A percentile compares a stretch with the other conserved stretches of the same genome.
Conservation (phyloP, 2,888 invertebrate genomes). For the Aleiodes testaceus region DNA sequence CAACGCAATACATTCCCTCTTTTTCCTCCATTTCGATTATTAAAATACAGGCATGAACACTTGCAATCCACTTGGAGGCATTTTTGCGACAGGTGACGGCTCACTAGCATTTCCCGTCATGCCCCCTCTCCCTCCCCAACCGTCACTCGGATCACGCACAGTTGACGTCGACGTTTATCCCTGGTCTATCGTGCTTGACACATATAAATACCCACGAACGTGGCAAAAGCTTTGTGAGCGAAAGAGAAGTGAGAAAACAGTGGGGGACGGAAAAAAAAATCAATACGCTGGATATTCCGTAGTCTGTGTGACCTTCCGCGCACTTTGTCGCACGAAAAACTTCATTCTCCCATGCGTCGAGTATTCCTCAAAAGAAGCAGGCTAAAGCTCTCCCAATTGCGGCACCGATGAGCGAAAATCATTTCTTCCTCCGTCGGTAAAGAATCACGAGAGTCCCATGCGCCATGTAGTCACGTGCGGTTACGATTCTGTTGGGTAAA, state of each 20-base stretch:
- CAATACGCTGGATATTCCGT: conserved; percentile 23
- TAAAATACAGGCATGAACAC: background rate
- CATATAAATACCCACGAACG: conserved; percentile 36
- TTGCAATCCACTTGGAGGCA: background rate
- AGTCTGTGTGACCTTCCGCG: conserved; percentile 14
- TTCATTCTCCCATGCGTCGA: background rate
- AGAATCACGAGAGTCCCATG: background rate
- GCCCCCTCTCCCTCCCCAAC: background rate
- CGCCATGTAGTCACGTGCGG: conserved; percentile 6
- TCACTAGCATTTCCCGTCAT: conserved; percentile 44
- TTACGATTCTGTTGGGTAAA: conserved; percentile 43
- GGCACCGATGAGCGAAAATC: too few relatives aligned
- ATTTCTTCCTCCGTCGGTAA: too few relatives aligned
- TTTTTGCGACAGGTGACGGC: conserved; percentile 50
- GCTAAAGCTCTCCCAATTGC: background rate
- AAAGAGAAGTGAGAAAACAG: background rate
- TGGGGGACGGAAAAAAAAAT: conserved; percentile 28
- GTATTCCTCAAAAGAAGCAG: background rate
- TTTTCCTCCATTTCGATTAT: background rate
- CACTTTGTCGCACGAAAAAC: conserved; percentile 10
- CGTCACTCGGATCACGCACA: conserved; percentile 27
- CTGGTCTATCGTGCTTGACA: conserved; percentile 28
- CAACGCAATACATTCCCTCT: background rate
- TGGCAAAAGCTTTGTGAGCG: background rate
- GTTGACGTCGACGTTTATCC: conserved; percentile 44